Conservation (phyloP, 2,113 vertebrate genomes). For the Lagopus muta region DNA sequence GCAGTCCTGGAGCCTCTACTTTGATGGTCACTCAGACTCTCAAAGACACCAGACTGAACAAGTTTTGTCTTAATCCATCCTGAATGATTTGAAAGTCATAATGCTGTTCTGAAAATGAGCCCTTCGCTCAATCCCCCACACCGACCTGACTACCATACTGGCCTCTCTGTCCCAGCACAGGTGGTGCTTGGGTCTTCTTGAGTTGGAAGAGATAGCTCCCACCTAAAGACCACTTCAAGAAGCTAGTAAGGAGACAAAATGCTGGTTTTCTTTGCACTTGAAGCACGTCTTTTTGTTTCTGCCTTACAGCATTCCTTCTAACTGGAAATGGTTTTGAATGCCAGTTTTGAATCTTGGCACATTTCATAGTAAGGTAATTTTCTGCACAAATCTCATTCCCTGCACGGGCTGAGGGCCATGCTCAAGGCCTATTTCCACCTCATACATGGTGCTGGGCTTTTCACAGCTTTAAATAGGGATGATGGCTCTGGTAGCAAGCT, state of each 20-base stretch:
- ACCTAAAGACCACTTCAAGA: not conserved
- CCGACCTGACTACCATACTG: not conserved
- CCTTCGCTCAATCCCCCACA: not conserved
- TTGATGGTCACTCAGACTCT: not conserved
- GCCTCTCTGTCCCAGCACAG: not conserved
- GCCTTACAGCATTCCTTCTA: not conserved
- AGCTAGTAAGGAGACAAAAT: not conserved
- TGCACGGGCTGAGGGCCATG: not conserved
- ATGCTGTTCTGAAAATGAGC: not conserved
- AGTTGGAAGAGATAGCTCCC: not conserved
- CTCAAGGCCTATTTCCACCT: not conserved
- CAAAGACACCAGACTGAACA: not conserved
- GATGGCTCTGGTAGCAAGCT: not conserved
- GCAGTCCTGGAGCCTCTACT: not conserved
- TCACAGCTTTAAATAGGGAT: not conserved
- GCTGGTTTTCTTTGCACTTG: not conserved
- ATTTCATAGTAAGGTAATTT: not conserved
- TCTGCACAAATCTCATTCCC: not conserved
- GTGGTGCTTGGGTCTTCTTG: not conserved
- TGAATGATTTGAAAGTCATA: not conserved
- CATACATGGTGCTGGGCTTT: not conserved
- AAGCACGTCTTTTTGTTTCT: not conserved
- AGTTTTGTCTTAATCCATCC: constrained; percentile 1
- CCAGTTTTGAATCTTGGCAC: not conserved
- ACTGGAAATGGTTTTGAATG: not conserved